phyloP scores from a whole-genome alignment of 2,113 vertebrate genomes.

The Amazona vittata region DNA sequence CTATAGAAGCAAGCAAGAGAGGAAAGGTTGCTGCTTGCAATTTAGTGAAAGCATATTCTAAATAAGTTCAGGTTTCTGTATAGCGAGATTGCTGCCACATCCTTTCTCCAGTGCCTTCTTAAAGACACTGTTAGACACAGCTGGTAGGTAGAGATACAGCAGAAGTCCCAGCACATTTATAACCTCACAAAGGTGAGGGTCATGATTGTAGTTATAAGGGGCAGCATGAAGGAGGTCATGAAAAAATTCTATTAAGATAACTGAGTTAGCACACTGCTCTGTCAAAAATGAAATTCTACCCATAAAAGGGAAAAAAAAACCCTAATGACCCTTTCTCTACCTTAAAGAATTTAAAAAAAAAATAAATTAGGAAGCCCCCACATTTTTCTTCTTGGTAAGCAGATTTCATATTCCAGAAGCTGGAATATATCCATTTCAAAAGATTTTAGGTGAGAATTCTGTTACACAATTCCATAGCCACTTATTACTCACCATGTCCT shows the following conservation, averaged over 20 bases:
- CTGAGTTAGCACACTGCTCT: background rate
- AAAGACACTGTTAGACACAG: background rate
- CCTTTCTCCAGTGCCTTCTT: background rate
- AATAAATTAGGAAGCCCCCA: background rate
- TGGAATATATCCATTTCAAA: background rate
- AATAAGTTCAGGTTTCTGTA: background rate
- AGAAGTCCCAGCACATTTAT: background rate
- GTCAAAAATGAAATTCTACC: background rate
- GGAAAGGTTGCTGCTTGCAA: background rate
- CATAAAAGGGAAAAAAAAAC: fast-evolving
- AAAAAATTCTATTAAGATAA: background rate
- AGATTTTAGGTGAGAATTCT: background rate
- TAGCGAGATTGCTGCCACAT: background rate
- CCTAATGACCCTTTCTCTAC: background rate
- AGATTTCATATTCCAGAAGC: background rate
- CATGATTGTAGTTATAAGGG: background rate
- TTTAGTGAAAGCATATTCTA: background rate
- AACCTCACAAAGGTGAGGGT: background rate
- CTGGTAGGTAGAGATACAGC: background rate
- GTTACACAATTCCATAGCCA: background rate
- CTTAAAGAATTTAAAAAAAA: background rate
- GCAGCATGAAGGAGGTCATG: background rate
- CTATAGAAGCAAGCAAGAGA: background rate
- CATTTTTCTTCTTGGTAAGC: background rate
- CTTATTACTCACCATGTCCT: background rate